A percentile compares a stretch with the other conserved stretches of the same genome.
Evolutionary conservation across 2,797 vertebrate genomes (phyloP).

Genomic region (Pangasius sanitwongsei): DNA sequence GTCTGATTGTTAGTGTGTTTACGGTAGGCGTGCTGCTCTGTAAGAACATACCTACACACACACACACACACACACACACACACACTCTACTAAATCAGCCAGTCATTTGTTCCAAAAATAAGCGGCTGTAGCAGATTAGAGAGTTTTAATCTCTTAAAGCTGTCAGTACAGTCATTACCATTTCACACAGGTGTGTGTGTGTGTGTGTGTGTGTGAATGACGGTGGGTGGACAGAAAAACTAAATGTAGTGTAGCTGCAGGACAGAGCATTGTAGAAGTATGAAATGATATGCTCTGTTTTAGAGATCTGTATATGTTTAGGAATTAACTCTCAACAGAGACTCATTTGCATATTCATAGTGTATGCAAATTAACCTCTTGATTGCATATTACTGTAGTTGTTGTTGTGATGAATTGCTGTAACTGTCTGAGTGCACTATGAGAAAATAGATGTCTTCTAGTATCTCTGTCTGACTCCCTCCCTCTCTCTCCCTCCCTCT

Average conservation of each 20-base stretch:
- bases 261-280: neutral
- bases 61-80: constrained; percentile 30
- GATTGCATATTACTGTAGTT: too few relatives aligned
- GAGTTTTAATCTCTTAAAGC: constrained; percentile 76
- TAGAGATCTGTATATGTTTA: neutral
- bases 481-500: neutral
- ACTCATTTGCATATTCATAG: neutral
- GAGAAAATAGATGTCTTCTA: neutral
- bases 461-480: neutral
- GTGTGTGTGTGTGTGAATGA: constrained; percentile 54
- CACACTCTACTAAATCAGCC: constrained; percentile 30
- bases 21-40: too few relatives aligned
- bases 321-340: neutral
- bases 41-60: neutral
- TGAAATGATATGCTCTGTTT: neutral
- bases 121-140: constrained; percentile 76
- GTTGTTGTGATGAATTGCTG: neutral
- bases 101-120: constrained; percentile 76
- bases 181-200: constrained; percentile 53
- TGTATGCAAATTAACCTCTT: neutral
- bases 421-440: neutral
- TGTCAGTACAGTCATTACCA: constrained; percentile 77
- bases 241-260: constrained; percentile 9
- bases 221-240: constrained; percentile 55
- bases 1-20: too few relatives aligned